These are phyloP conservation scores for Geophilus truncorum DNA, from an alignment of 2,888 invertebrate genomes.

Conservation along the genomic window DNA sequence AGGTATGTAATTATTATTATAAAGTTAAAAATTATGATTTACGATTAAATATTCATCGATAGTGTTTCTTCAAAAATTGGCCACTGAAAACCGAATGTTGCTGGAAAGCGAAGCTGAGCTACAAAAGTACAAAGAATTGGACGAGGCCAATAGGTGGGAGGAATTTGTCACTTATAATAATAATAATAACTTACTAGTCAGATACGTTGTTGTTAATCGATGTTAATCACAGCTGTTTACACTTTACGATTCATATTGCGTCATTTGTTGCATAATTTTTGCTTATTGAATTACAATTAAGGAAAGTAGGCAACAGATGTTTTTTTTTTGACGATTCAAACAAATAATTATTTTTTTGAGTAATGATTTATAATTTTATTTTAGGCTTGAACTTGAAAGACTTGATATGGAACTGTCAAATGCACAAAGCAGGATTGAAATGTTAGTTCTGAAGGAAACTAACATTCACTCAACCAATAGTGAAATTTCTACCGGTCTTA, in stretches of 20 bases:
- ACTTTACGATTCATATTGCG: too few relatives aligned
- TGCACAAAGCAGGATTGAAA: neutral
- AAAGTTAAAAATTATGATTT: neutral
- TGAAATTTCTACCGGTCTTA: neutral
- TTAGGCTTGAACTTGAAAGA: neutral
- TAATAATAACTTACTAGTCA: too few relatives aligned
- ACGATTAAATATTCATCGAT: neutral
- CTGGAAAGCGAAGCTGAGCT: neutral
- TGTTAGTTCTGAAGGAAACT: neutral
- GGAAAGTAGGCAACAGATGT: too few relatives aligned
- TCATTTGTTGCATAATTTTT: neutral
- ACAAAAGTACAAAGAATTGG: neutral
- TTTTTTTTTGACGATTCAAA: too few relatives aligned
- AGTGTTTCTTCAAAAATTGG: conserved; percentile 6
- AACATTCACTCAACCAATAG: neutral
- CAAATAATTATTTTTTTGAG: too few relatives aligned
- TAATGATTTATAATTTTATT: neutral
- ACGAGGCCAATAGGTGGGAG: neutral
- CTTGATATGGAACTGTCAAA: neutral
- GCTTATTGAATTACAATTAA: too few relatives aligned
- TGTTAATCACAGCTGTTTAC: too few relatives aligned
- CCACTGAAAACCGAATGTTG: neutral
- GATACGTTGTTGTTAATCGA: too few relatives aligned
- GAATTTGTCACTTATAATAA: neutral
- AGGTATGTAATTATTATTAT: neutral